These are phyloP conservation scores for Corydoras maculifer DNA, from an alignment of 2,113 vertebrate species.

Conservation along the genomic window DNA sequence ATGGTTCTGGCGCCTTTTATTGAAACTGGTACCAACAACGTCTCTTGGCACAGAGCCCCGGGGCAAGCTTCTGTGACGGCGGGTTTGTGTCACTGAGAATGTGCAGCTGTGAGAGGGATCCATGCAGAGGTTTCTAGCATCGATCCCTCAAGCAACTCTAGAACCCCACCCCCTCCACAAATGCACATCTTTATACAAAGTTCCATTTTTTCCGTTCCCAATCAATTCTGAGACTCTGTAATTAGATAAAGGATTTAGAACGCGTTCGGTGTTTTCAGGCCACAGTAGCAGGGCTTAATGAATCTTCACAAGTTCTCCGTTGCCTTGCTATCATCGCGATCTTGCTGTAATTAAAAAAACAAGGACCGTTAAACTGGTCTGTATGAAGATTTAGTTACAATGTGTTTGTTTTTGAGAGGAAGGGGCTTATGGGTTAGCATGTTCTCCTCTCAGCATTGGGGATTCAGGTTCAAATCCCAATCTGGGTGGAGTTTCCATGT, in stretches of 20 bases:
- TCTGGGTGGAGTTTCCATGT: no score
- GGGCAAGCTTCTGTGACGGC: conserved; percentile 18
- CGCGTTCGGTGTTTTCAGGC: conserved; percentile 15
- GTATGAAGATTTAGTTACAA: no score
- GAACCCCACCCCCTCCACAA: not conserved
- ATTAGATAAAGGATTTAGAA: conserved; percentile 21
- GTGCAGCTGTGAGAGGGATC: conserved; percentile 28
- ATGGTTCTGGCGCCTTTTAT: no score
- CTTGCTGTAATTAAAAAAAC: no score
- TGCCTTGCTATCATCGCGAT: no score
- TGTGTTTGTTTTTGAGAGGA: no score
- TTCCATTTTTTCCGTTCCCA: conserved; percentile 5
- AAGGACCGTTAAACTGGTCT: no score
- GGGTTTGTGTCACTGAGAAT: conserved; percentile 18
- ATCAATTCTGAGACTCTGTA: not conserved
- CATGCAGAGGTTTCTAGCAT: not conserved
- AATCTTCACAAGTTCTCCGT: not conserved
- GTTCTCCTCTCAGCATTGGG: no score
- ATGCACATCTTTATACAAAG: not conserved
- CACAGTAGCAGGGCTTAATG: conserved; percentile 17
- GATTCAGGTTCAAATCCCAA: no score
- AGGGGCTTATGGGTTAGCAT: no score
- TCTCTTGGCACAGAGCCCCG: not conserved
- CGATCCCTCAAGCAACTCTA: no score
- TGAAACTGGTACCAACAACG: no score